A percentile compares a stretch with the other conserved stretches of the same genome.
These are phyloP conservation scores for Ophiodon elongatus DNA, from an alignment of 2,113 vertebrate species.

Conservation along the genomic window DNA sequence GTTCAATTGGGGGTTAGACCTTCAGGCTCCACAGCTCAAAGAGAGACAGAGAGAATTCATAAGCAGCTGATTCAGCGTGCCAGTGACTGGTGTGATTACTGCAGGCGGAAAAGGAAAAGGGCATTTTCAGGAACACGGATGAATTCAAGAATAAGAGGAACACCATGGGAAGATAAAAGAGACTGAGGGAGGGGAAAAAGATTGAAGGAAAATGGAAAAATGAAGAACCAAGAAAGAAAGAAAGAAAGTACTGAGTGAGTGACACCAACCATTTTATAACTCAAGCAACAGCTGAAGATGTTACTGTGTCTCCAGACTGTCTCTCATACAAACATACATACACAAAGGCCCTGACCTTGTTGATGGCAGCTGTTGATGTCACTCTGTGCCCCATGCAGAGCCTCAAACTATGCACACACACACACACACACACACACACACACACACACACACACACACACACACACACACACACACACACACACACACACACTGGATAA, in stretches of 20 bases:
- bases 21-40: conserved; percentile 68
- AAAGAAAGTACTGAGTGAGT: conserved; percentile 19
- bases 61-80: conserved; percentile 68
- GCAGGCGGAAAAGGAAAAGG: conserved; percentile 27
- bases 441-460: conserved; percentile 12
- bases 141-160: conserved; percentile 12
- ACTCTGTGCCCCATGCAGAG: conserved; percentile 37
- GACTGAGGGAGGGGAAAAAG: not conserved
- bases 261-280: conserved; percentile 51
- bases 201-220: not conserved
- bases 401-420: conserved; percentile 29
- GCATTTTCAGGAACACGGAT: conserved; percentile 23
- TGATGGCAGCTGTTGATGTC: conserved; percentile 71
- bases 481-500: conserved; percentile 11
- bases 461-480: conserved; percentile 6
- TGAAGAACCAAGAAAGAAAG: not conserved
- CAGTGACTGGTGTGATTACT: conserved; percentile 55
- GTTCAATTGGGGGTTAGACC: conserved; percentile 78
- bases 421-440: conserved; percentile 22
- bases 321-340: conserved; percentile 38
- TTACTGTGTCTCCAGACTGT: conserved; percentile 69
- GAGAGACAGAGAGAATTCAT: conserved; percentile 65
- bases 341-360: conserved; percentile 54
- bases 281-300: conserved; percentile 76
- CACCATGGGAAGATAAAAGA: conserved; percentile 13